Base-by-base conservation (phyloP, 2,797 vertebrate genomes). In the Podargus strigoides region DNA sequence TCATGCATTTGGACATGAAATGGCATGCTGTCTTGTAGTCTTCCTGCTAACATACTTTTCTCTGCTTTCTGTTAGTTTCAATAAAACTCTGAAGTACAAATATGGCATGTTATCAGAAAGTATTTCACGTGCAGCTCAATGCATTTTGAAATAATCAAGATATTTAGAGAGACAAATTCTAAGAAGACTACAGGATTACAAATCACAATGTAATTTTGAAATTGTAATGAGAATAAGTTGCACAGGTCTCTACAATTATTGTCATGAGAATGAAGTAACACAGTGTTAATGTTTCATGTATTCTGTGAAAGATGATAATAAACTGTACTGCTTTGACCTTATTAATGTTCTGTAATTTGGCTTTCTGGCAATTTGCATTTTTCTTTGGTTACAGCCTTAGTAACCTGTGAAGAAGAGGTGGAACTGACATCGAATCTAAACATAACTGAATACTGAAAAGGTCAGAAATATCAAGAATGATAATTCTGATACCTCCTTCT, bases 271-370 rank as follows among this genome's bases (percentile, higher is more conserved):
- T 84, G 92, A 92, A 88, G 91, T 87, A 87, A 77, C 87, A 83
- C 42, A 63, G 42, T 23, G 44, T 87, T 94, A 88, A 74, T 91
- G 74, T 93, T 94, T 90, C 83, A 70, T 90, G 56, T 87, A 59
- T 87, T 68, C 83, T 80, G 30, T 89, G 91, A 94, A 95, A 83
- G 55, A 90, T 85, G 79, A 89, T 96, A 85, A 94, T 94, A 93
- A 95, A 90, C 84, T 88, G 41, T 83, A 92, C 70, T 90, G 80
- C 79, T 89, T 85, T 93, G 94, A 96, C 89, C 93, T 97, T 96
- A 94, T 89, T 95, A 92, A 90, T 95, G 90, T 60, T 88, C 82
- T 69, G 60, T 89, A 94, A 95, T 95, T 92, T 91, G 80, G 84
- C 86, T 93, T 94, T 63, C 80, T 94, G 75, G 80, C 77, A 74